phyloP scores from a whole-genome alignment of 2,888 invertebrate genomes.

The Stenurella melanura region DNA sequence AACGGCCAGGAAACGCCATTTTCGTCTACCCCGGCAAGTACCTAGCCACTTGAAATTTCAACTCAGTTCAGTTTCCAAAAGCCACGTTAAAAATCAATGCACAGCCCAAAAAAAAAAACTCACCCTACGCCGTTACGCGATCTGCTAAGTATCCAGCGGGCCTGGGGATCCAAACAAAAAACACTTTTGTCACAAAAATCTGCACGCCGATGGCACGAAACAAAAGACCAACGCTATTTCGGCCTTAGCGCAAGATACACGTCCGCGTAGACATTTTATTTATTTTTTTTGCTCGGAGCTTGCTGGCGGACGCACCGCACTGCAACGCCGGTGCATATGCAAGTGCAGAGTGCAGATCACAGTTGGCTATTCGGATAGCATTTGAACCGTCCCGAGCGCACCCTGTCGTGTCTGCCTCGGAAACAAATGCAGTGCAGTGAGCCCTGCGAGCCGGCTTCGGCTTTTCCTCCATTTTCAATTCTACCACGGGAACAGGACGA shows the following conservation, averaged over 20 bases:
- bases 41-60: not conserved
- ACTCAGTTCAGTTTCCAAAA: not conserved
- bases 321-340: constrained; percentile 52
- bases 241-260: not conserved
- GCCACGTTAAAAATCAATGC: constrained; percentile 24
- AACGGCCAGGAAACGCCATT: constrained; percentile 14
- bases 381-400: constrained; percentile 45
- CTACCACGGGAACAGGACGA: not conserved
- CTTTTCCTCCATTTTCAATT: constrained; percentile 33
- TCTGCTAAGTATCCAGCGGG: constrained; percentile 25
- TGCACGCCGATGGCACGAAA: not conserved
- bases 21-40: constrained; percentile 6
- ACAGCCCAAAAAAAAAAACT: constrained; percentile 22
- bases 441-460: constrained; percentile 7
- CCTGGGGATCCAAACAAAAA: constrained; percentile 10
- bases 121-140: not conserved
- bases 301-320: constrained; percentile 40
- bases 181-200: constrained; percentile 31
- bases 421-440: constrained; percentile 43
- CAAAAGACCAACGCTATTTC: constrained; percentile 16
- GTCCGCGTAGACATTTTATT: constrained; percentile 28
- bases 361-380: constrained; percentile 41
- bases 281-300: not conserved
- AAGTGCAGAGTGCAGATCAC: constrained; percentile 54
- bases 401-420: constrained; percentile 54